Evolutionary conservation across 2,113 vertebrate species (phyloP).

Genomic region (Bubalus kerabau): DNA sequence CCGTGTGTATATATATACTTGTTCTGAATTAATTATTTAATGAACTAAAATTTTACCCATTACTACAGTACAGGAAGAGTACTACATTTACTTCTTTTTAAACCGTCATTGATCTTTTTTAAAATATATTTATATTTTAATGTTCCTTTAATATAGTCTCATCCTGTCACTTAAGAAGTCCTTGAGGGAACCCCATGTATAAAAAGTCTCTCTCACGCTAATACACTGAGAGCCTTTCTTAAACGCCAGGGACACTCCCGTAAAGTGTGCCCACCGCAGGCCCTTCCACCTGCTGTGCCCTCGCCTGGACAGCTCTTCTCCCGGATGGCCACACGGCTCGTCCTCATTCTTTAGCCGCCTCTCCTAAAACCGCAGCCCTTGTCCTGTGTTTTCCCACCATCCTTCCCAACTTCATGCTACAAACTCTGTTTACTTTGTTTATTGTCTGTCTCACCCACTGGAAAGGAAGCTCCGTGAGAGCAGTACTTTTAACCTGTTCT

Average conservation of each 20-base stretch:
- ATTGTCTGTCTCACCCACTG: rapidly evolving
- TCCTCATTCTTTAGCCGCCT: too few species aligned
- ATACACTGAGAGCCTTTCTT: neutral
- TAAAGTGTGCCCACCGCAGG: too few species aligned
- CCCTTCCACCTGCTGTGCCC: too few species aligned
- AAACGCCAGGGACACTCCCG: neutral
- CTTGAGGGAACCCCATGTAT: neutral
- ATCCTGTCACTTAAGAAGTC: neutral
- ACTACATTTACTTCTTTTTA: neutral
- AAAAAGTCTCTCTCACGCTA: neutral
- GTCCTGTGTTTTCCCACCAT: neutral
- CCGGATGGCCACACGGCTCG: too few species aligned
- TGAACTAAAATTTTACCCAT: neutral
- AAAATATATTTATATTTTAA: neutral
- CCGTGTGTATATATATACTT: neutral
- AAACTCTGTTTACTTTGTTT: too few species aligned
- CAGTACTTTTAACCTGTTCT: neutral
- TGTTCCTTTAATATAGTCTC: neutral
- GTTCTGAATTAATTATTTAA: neutral
- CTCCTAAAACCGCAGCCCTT: neutral
- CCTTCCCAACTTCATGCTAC: neutral
- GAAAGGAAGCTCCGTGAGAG: neutral
- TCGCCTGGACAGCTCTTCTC: neutral
- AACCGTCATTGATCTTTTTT: rapidly evolving
- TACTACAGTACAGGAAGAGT: neutral